Percentiles rank a stretch among this genome's conserved stretches.
Evolutionary conservation across 1,140 invertebrate genomes (phyloP).

Genomic region (Orchestia grillus): DNA sequence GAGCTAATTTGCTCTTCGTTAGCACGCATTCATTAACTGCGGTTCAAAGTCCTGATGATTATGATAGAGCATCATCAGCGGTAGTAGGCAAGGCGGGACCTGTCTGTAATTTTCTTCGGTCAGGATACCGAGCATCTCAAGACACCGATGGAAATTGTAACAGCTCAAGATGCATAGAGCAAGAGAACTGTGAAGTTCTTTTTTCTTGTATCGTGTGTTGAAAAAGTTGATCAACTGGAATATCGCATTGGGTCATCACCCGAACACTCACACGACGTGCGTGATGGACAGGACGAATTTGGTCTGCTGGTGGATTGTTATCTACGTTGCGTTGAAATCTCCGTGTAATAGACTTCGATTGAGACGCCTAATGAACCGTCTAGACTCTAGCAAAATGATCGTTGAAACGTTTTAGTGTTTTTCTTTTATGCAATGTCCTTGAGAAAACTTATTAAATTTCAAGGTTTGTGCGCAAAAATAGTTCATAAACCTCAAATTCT

Average conservation of each 20-base stretch:
- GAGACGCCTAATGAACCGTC: background rate
- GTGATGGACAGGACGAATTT: background rate
- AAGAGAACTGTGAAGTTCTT: background rate
- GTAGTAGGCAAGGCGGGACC: no score
- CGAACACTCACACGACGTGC: background rate
- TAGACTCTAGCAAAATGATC: background rate
- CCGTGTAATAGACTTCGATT: background rate
- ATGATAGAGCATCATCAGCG: no score
- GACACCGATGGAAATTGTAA: background rate
- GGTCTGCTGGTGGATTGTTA: background rate
- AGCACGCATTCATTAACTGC: no score
- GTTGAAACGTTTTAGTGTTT: background rate
- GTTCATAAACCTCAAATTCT: background rate
- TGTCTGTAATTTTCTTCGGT: no score
- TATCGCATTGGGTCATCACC: background rate
- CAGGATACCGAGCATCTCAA: no score
- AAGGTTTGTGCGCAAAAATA: background rate
- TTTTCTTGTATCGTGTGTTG: background rate
- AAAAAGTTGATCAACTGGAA: background rate
- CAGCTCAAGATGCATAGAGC: background rate
- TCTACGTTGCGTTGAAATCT: background rate
- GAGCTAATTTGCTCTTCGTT: no score
- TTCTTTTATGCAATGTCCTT: background rate
- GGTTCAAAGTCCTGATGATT: no score
- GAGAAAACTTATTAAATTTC: background rate